These are phyloP conservation scores for Patiria miniata DNA, from an alignment of 35 echinoderm and acorn worm genomes.

Conservation along the genomic window DNA sequence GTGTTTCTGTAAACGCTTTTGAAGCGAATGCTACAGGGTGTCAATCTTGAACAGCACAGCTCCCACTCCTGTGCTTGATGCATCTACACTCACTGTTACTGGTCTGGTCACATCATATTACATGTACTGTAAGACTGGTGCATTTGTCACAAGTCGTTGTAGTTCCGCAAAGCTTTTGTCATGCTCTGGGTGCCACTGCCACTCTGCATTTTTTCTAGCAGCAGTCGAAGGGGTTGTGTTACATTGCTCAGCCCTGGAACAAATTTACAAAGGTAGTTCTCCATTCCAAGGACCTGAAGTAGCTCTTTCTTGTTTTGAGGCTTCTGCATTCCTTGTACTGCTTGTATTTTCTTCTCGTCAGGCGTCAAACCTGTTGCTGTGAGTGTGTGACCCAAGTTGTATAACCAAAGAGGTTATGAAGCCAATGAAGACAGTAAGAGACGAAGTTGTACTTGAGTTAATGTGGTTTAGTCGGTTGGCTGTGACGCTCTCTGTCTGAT, in stretches of 20 bases:
- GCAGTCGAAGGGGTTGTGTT: slow-evolving; percentile 49
- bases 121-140: too few species aligned
- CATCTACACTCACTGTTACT: slow-evolving; percentile 1
- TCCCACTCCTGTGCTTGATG: not conserved
- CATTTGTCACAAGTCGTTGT: slow-evolving; percentile 34
- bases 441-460: too few species aligned
- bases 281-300: slow-evolving; percentile 53
- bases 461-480: too few species aligned
- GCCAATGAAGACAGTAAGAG: too few species aligned
- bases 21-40: slow-evolving; percentile 19
- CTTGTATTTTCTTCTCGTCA: slow-evolving; percentile 63
- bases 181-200: slow-evolving; percentile 63
- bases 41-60: slow-evolving; percentile 19
- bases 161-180: slow-evolving; percentile 23
- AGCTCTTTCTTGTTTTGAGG: slow-evolving; percentile 50
- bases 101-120: not conserved
- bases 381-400: slow-evolving; percentile 40
- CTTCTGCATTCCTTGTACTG: slow-evolving; percentile 41
- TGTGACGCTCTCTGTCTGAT: too few species aligned
- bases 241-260: slow-evolving; percentile 36
- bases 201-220: slow-evolving; percentile 42
- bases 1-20: slow-evolving; percentile 29
- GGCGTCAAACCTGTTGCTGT: slow-evolving; percentile 54
- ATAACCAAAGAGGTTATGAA: too few species aligned
- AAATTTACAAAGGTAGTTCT: slow-evolving; percentile 69